Evolutionary conservation across 1,140 invertebrate species (phyloP).

Genomic region (Apis cerana): DNA sequence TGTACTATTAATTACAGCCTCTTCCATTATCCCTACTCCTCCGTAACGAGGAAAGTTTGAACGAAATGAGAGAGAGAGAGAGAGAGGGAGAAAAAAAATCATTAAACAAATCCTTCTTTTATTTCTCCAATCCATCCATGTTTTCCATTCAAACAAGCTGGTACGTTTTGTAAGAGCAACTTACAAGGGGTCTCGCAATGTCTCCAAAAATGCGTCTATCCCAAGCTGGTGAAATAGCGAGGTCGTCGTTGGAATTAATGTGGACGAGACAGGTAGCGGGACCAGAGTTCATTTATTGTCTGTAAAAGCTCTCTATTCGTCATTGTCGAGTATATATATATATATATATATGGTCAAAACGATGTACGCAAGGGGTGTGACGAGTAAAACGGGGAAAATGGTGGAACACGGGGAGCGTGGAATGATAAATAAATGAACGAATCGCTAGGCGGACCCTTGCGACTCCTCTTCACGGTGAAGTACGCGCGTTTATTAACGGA

Average conservation of each 20-base stretch:
- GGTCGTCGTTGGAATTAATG: constrained; percentile 61
- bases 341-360: constrained; percentile 47
- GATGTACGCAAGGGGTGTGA: constrained; percentile 62
- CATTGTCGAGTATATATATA: constrained; percentile 42
- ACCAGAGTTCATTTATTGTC: constrained; percentile 65
- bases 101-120: background rate
- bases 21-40: background rate
- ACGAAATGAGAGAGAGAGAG: background rate
- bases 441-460: constrained; percentile 12
- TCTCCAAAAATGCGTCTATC: constrained; percentile 20
- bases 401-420: constrained; percentile 2
- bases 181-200: constrained; percentile 15
- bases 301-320: constrained; percentile 66
- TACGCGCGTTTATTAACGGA: constrained; percentile 14
- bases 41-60: too few species aligned
- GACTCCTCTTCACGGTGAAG: constrained; percentile 7
- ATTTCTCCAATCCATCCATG: too few species aligned
- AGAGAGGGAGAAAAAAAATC: background rate
- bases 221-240: background rate
- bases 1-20: constrained; percentile 54
- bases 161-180: background rate
- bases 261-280: constrained; percentile 21
- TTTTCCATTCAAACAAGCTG: too few species aligned
- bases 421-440: constrained; percentile 37
- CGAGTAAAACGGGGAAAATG: background rate